phyloP scores from a whole-genome alignment of 2,113 vertebrate genomes.

The Stomatorhinus ivindoensis region DNA sequence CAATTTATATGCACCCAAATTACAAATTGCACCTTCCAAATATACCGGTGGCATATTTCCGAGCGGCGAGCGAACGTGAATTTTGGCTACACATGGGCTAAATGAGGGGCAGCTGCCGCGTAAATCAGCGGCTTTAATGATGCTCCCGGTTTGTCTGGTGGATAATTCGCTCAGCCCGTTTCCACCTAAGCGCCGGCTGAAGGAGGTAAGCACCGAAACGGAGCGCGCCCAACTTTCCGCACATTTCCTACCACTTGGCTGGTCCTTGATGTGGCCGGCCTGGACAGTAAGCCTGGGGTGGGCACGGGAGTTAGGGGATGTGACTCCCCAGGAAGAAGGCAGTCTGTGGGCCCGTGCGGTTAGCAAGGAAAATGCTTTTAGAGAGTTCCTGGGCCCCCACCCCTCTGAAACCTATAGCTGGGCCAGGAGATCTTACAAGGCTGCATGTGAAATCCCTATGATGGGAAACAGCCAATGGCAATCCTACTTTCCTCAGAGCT shows the following conservation, averaged over 20 bases:
- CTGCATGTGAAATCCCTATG: background rate
- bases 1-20: background rate
- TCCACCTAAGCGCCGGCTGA: background rate
- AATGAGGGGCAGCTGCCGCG: background rate
- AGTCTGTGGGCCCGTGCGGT: background rate
- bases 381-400: background rate
- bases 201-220: background rate
- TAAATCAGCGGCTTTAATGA: conserved; percentile 1
- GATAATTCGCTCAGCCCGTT: background rate
- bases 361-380: background rate
- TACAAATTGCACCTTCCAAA: background rate
- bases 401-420: background rate
- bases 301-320: background rate
- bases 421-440: background rate
- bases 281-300: background rate
- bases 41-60: background rate
- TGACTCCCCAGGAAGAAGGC: background rate
- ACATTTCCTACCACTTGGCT: background rate
- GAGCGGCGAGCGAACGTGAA: background rate
- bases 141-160: background rate
- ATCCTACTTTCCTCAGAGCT: background rate
- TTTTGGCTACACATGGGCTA: background rate
- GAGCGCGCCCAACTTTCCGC: background rate
- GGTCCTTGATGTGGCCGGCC: background rate
- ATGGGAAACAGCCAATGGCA: too few relatives aligned